phyloP scores from a whole-genome alignment of 2,797 vertebrate species.

The Chrysocyon brachyurus region DNA sequence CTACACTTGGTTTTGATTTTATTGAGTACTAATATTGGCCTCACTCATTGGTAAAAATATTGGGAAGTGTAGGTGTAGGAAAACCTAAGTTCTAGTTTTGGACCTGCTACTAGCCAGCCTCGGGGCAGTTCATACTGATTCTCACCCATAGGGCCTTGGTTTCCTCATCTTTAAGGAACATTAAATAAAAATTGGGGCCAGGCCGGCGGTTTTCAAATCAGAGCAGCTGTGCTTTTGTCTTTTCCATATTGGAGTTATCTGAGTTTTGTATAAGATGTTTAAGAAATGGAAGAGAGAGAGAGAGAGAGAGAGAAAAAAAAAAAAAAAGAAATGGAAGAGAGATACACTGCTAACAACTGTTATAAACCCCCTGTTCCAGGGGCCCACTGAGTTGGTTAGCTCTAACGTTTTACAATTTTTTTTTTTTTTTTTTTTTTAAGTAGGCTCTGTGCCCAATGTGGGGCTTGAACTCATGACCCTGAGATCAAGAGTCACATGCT shows the following conservation, averaged over 20 bases:
- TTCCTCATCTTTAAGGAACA: not conserved
- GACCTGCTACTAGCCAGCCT: not conserved
- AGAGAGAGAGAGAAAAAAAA: no score
- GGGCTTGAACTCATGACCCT: no score
- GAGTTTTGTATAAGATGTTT: not conserved
- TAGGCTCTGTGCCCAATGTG: no score
- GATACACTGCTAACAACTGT: not conserved
- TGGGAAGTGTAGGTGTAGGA: not conserved
- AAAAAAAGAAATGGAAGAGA: no score
- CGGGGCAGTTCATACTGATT: no score
- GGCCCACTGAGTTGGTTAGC: not conserved
- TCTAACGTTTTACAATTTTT: not conserved
- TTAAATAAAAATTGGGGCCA: not conserved
- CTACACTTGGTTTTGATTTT: not conserved
- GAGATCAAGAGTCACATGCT: no score
- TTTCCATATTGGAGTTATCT: not conserved
- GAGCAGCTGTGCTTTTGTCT: not conserved
- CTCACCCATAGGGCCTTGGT: not conserved
- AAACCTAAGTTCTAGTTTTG: not conserved
- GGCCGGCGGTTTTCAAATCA: not conserved
- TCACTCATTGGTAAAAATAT: not conserved
- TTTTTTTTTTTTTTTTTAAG: not conserved
- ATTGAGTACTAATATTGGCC: not conserved
- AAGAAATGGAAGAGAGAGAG: not conserved
- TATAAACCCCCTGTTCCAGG: not conserved